Base-by-base conservation (phyloP, 2,888 invertebrate genomes). In the Heliconius cydno region DNA sequence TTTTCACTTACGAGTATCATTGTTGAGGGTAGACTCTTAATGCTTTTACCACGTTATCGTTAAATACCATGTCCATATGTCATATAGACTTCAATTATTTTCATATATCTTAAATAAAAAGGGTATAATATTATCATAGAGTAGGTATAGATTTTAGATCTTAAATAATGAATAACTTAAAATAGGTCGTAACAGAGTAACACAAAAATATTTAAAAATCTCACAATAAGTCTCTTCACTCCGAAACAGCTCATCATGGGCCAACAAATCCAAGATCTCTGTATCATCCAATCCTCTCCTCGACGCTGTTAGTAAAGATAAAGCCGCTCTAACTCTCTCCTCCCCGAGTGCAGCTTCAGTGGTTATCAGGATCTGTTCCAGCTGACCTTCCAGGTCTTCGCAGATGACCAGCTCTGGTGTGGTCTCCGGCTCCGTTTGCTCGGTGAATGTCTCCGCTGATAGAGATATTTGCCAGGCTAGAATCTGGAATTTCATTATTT, bases 201-300 rank as follows among this genome's bases (percentile, higher is more conserved):
- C 41, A 41, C 2, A 41, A 52, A 15, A 46, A 46, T 46, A 15
- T 46, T 7, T 3, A 34, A 10, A 65, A 30, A 34, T 89, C 95
- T 95, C 86, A 97, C 97, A 92, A 85, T 96, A 96, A 68, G 97
- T 96, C 84, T 96, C 95, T 79, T 95, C 95, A 83, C 96, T 96
- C 83, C 96, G 95, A 83, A 97, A 97, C 83, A 95, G 93, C 66
- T 96, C 94, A 85, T 96, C 96, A 85, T 96, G 96, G 0, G 97
- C 96, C 81, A 97, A 86, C 82, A 97, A 91, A 86, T 97, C 97
- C 86, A 97, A 92, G 90, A 98, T 97, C 94, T 98, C 98, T 7
- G 97, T 97, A 87, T 98, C 97, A 30, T 97, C 96, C 71, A 98
- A 94, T 3, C 98, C 98, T 88, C 97, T 96, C 78, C 97, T 96